A percentile compares a stretch with the other conserved stretches of the same genome.
Conservation (phyloP, 2,888 invertebrate species). For the Agrotis ipsilon region DNA sequence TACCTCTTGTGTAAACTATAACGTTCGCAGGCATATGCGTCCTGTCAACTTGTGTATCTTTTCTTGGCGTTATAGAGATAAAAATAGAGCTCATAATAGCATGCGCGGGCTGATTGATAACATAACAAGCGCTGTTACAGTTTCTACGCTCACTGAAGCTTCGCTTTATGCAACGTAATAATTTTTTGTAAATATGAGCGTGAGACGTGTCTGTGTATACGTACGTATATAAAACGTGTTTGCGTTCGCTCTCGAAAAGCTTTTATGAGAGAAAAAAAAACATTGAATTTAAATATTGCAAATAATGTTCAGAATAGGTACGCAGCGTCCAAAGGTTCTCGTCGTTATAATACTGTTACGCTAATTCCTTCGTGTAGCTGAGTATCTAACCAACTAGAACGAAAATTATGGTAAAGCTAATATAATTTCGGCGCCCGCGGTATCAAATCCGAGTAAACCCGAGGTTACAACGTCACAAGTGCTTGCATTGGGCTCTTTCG, state of each 20-base stretch:
- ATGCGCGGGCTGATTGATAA: constrained; percentile 55
- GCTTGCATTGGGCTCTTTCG: constrained; percentile 68
- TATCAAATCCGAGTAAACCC: constrained; percentile 48
- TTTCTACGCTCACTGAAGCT: constrained; percentile 59
- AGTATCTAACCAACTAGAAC: constrained; percentile 45
- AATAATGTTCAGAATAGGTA: constrained; percentile 12
- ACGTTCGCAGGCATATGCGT: constrained; percentile 37
- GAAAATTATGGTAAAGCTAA: constrained; percentile 59
- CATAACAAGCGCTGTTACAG: constrained; percentile 57
- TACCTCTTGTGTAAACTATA: constrained; percentile 36
- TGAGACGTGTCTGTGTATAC: constrained; percentile 47
- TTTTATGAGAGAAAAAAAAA: constrained; percentile 40
- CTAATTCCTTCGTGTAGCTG: constrained; percentile 32
- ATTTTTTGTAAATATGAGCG: constrained; percentile 63
- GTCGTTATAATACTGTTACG: constrained; percentile 21
- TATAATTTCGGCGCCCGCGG: constrained; percentile 40
- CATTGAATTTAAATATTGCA: constrained; percentile 30
- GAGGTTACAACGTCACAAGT: constrained; percentile 62
- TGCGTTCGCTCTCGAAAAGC: constrained; percentile 29
- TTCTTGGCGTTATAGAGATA: constrained; percentile 47
- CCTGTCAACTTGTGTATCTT: constrained; percentile 45
- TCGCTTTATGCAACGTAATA: constrained; percentile 61
- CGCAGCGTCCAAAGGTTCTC: constrained; percentile 2
- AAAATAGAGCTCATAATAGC: constrained; percentile 55
- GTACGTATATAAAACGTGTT: constrained; percentile 36